A percentile compares a stretch with the other conserved stretches of the same genome.
phyloP scores from a whole-genome alignment of 2,113 vertebrate species.

The Aptenodytes patagonicus region DNA sequence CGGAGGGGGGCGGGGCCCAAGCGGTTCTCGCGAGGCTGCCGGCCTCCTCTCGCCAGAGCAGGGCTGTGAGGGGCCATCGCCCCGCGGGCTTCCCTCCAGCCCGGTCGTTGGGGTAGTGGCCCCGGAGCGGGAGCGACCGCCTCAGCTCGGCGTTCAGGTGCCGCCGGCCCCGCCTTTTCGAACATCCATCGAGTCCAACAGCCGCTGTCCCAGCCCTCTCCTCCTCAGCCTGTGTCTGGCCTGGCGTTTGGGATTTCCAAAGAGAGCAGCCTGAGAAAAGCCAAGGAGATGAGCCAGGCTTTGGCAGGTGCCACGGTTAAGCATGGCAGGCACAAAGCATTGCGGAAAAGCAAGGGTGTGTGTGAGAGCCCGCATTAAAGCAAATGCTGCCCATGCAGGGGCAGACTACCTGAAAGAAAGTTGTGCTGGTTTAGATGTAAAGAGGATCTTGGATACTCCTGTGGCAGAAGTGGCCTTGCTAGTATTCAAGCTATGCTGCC shows the following conservation, averaged over 20 bases:
- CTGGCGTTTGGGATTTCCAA: neutral
- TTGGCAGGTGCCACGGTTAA: fast-evolving
- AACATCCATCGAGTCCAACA: fast-evolving
- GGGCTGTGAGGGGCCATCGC: fast-evolving
- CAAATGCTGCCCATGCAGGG: no score
- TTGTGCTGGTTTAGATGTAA: neutral
- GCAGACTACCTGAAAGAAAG: neutral
- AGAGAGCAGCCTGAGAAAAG: neutral
- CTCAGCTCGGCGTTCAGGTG: fast-evolving
- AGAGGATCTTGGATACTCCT: fast-evolving
- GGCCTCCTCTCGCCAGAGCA: neutral
- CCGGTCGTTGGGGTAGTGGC: fast-evolving
- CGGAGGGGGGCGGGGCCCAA: fast-evolving
- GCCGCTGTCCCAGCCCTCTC: no score
- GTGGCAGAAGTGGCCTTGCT: neutral
- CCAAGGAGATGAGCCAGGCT: no score
- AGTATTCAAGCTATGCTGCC: neutral
- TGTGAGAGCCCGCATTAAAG: neutral
- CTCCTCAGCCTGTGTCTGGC: neutral
- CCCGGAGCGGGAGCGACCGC: fast-evolving
- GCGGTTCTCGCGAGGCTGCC: neutral
- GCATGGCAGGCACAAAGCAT: neutral
- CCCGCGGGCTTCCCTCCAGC: fast-evolving
- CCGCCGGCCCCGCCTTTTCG: fast-evolving
- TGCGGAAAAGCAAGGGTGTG: neutral